These are phyloP conservation scores for Coptodon rendalli DNA, from an alignment of 2,113 vertebrate species.

Conservation along the genomic window DNA sequence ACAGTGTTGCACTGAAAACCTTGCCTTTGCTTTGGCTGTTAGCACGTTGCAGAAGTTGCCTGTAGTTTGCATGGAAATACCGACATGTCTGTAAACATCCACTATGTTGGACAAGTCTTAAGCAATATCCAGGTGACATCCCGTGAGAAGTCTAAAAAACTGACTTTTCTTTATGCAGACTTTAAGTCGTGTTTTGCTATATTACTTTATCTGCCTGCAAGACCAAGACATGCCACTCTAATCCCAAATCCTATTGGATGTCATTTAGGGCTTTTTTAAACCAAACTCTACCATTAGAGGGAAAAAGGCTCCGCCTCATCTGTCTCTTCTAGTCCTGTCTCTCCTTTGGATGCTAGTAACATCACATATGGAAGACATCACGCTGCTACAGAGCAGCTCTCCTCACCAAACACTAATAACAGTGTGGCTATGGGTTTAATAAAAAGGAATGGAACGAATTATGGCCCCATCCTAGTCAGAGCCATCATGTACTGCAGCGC, in stretches of 20 bases:
- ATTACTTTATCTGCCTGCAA: neutral
- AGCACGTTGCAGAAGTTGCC: neutral
- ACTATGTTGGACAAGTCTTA: neutral
- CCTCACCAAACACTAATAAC: constrained; percentile 65
- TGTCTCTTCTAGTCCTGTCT: constrained; percentile 16
- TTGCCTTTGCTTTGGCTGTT: neutral
- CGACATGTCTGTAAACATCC: neutral
- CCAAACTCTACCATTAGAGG: constrained; percentile 38
- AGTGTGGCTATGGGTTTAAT: constrained; percentile 66
- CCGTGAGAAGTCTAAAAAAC: neutral
- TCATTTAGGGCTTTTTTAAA: constrained; percentile 21
- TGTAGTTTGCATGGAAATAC: neutral
- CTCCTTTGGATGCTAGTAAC: constrained; percentile 36
- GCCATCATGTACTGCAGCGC: constrained; percentile 45
- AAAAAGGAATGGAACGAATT: constrained; percentile 72
- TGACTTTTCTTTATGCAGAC: neutral
- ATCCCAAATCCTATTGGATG: constrained; percentile 11
- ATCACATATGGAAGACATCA: constrained; percentile 73
- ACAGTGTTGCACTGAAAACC: neutral
- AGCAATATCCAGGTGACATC: neutral
- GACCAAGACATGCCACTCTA: neutral
- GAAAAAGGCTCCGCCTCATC: constrained; percentile 35
- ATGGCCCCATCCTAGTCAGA: constrained; percentile 50
- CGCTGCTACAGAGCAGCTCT: constrained; percentile 45
- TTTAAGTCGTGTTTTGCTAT: neutral